Base-by-base conservation (phyloP, 2,113 vertebrate species). In the Galeopterus variegatus region DNA sequence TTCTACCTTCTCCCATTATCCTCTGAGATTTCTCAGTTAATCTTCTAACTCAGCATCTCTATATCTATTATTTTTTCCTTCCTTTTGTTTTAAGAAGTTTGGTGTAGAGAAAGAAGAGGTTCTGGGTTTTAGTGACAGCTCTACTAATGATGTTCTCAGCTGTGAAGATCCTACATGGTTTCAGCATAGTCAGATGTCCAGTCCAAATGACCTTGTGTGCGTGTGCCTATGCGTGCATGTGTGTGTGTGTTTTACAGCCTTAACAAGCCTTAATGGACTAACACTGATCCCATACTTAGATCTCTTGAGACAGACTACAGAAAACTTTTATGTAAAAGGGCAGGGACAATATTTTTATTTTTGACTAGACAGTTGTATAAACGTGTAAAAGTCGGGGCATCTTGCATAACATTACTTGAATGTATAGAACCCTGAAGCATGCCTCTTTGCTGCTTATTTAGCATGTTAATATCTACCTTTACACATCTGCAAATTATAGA, bases 401-500 rank as follows among this genome's bases (percentile, higher is more conserved):
- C 67, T 26, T 91, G 62, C 21, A 36, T 67, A 95, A 54, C 81
- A 48, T 36, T 90, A 88, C 93, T 77, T 86, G 90, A 90, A 70
- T n/a, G 41, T 88, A 56, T 31, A 64, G 91, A 94, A 95, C 50
- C 24, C 72, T 89, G 79, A 94, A 97, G 88, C 52, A 45, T 69
- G 88, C 76, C 85, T 93, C 77, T 77, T 95, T 73, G 82, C 81
- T 81, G 94, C 97, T 94, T 93, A 93, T 81, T 96, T 94, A 94
- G 95, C 91, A 97, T 85, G 36, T 95, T 96, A 96, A 96, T 98
- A 92, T 95, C 76, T 97, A 79, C 95, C 88, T 97, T 95, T 93
- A 65, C 86, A 94, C 91, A 91, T 96, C 93, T 95, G 85, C 87
- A 97, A 95, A 98, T 97, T 97, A 97, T 1, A 98, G 93, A 90